These are phyloP conservation scores for Tachuris rubrigastra DNA, from an alignment of 2,113 vertebrate species.

Conservation along the genomic window DNA sequence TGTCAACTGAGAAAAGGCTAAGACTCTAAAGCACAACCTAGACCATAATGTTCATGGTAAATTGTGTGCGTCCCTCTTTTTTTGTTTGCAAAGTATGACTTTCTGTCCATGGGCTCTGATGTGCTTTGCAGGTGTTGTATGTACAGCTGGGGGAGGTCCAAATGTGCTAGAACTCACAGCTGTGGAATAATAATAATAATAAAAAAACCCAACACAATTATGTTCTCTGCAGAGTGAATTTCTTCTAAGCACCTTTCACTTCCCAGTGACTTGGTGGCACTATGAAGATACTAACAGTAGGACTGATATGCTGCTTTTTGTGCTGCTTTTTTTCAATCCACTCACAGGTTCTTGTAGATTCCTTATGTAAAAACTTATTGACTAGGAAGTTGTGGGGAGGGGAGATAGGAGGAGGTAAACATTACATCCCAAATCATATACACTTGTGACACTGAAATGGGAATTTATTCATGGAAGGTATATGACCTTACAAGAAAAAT, in stretches of 20 bases:
- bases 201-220: neutral
- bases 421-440: neutral
- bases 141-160: neutral
- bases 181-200: accelerated
- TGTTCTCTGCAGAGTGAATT: neutral
- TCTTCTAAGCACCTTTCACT: neutral
- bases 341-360: neutral
- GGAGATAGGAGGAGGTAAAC: neutral
- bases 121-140: neutral
- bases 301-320: neutral
- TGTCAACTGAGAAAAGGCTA: neutral
- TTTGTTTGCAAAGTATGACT: neutral
- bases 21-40: neutral
- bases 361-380: neutral
- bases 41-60: neutral
- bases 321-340: neutral
- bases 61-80: neutral
- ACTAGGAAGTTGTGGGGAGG: neutral
- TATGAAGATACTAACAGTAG: neutral
- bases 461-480: neutral
- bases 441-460: neutral
- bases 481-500: neutral
- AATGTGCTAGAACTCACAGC: neutral
- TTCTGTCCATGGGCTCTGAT: neutral
- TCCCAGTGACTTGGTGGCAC: neutral